Conservation (phyloP, 1,140 invertebrate species). For the Drosophila pectinifera region DNA sequence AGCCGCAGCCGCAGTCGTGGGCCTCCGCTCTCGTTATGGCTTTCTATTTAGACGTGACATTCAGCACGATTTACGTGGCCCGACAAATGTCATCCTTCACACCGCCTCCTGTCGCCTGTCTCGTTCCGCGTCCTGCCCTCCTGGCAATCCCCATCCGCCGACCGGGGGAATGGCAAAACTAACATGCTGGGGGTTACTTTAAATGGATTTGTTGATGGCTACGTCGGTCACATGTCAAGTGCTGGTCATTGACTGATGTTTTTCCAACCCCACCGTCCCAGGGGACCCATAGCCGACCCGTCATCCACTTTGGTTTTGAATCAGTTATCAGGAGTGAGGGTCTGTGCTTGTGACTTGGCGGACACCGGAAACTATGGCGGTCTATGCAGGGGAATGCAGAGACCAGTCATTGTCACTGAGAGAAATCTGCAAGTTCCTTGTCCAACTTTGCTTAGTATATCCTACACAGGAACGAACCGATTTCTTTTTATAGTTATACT, state of each 20-base stretch:
- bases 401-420: slow-evolving; percentile 16
- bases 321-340: slow-evolving; percentile 34
- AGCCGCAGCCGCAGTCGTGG: slow-evolving; percentile 35
- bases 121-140: background rate
- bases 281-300: slow-evolving; percentile 27
- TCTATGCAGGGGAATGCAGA: slow-evolving; percentile 25
- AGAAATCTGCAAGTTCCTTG: background rate
- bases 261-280: background rate
- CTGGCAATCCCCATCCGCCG: slow-evolving; percentile 6
- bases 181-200: slow-evolving; percentile 44
- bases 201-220: slow-evolving; percentile 74
- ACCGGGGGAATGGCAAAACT: background rate
- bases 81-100: slow-evolving; percentile 41
- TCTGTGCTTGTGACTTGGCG: slow-evolving; percentile 2
- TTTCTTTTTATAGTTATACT: too few relatives aligned
- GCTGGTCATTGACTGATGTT: slow-evolving; percentile 65
- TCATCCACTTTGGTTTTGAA: slow-evolving; percentile 21
- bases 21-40: slow-evolving; percentile 22
- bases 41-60: slow-evolving; percentile 69
- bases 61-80: slow-evolving; percentile 65
- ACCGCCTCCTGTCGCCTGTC: background rate
- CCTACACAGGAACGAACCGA: too few relatives aligned
- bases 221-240: slow-evolving; percentile 77
- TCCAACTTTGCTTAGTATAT: too few relatives aligned
- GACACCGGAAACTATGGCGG: slow-evolving; percentile 3